Evolutionary conservation across 2,797 vertebrate species (phyloP), one percentile per base, ranked within the genome.

Genomic region (Phalanger gymnotis): DNA sequence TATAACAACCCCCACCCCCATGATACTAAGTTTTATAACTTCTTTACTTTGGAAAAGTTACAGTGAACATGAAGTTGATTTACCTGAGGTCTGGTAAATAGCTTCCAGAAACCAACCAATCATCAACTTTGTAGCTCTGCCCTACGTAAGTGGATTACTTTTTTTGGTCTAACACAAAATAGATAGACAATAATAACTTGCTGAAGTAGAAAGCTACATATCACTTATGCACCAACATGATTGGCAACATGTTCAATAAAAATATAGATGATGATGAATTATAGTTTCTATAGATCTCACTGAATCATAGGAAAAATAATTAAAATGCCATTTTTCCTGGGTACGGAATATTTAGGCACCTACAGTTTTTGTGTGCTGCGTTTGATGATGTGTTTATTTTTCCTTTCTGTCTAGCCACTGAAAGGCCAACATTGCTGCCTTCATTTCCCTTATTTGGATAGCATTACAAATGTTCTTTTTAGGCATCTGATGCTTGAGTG

Each of bases 371-470:
- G 93, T n/a, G 25, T 56, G 14, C 94, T 95, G 53, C 87, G 95
- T 57, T 93, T 95, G 94, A 54, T 92, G 31, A 56, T 92, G 31
- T 87, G 27, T 92, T 95, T 96, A 94, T 90, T 96, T 92, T 97
- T 91, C 22, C 34, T 96, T 25, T 93, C 28, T 95, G 94, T 96
- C 58, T 94, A 95, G 56, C 96, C 87, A 93, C 34, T 95, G 94
- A 90, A 40, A n/a, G 92, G 40, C 12, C 96, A 47, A 94, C 3
- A 61, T 56, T 95, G 31, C 92, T 95, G 52, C 16, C 61, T 91
- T 92, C 93, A 90, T 89, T 11, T 92, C 95, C 52, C 34, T 94
- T 28, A 92, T 92, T 53, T 96, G 90, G 27, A 30, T 90, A 94
- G n/a, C 30, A 51, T 90, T 93, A 56, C 95, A 89, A 92, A 3